Conservation (phyloP, 2,797 vertebrate genomes). For the Crypturellus tataupa region DNA sequence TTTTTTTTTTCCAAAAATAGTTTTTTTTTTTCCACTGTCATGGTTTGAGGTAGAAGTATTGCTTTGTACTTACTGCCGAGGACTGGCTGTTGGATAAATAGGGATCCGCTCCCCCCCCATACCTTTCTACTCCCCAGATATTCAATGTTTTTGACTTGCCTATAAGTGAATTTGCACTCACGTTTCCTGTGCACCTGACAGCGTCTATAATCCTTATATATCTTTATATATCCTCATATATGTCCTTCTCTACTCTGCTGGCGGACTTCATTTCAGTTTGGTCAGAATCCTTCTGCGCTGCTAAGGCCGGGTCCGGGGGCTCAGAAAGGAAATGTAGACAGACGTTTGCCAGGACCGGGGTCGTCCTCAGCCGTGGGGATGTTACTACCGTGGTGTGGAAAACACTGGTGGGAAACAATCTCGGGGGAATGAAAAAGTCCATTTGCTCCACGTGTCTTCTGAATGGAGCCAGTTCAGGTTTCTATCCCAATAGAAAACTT, state of each 20-base stretch:
- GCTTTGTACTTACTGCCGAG: neutral
- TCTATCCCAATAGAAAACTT: neutral
- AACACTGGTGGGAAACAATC: neutral
- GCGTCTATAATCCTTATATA: neutral
- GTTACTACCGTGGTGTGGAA: neutral
- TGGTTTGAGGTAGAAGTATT: neutral
- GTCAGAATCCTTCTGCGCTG: neutral
- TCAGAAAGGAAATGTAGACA: too few species aligned
- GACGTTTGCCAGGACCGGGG: neutral
- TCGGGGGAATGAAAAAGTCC: neutral
- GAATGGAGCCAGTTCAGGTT: neutral
- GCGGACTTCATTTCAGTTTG: neutral
- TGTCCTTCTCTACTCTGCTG: neutral
- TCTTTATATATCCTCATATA: too few species aligned
- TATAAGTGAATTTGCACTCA: rapidly evolving
- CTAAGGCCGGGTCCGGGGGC: neutral
- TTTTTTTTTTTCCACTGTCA: neutral
- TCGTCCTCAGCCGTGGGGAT: too few species aligned
- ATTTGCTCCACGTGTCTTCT: neutral
- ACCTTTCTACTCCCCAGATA: neutral
- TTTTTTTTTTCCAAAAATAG: neutral
- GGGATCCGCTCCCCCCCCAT: neutral
- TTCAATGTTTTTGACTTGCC: neutral
- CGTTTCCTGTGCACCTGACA: neutral
- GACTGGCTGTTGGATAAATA: neutral